Base-by-base conservation (phyloP, 1,140 invertebrate genomes). In the Augochlora pura region DNA sequence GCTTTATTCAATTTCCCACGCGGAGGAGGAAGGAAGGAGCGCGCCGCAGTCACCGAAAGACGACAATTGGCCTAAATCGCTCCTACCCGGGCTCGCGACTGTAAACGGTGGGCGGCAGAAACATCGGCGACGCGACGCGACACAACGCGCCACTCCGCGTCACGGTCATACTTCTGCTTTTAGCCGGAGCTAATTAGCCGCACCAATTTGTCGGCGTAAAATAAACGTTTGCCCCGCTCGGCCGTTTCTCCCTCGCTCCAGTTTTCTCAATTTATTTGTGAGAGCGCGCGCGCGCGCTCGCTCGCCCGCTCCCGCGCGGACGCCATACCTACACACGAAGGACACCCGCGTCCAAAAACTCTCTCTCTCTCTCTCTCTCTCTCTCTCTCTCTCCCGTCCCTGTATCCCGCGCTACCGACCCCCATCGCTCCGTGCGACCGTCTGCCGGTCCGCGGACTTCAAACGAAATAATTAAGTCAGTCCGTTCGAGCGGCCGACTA, bases 381-480 rank as follows among this genome's bases (percentile, higher is more conserved):
- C n/a, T n/a, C n/a, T n/a, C n/a, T n/a, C n/a, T n/a, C n/a, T n/a
- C 67, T 18, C 46, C 42, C 42, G 42, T 32, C 64, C 68, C 73
- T 57, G 23, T 16, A 25, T 57, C 77, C 80, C 87, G 32, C 32
- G 32, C 32, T 4, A 32, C 83, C 87, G 83, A 80, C 85, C 69
- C 57, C 32, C 21, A 21, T 42, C 52, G 25, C 63, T 72, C 67
- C 52, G 6, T 8, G 18, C 52, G 18, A 54, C 18, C 52, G 18
- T 7, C 52, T 54, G 52, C 52, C 52, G 21, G 80, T 66, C 59
- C 66, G 72, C 85, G 62, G 88, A 92, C 91, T 92, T 92, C 90
- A 93, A 93, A 93, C 91, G 89, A 92, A 92, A 93, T 92, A 92
- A 93, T 93, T 92, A 90, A 92, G 89, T 89, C 89, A 91, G 90